Conservation (phyloP, 2,113 vertebrate genomes). For the Bolborhynchus lineola region DNA sequence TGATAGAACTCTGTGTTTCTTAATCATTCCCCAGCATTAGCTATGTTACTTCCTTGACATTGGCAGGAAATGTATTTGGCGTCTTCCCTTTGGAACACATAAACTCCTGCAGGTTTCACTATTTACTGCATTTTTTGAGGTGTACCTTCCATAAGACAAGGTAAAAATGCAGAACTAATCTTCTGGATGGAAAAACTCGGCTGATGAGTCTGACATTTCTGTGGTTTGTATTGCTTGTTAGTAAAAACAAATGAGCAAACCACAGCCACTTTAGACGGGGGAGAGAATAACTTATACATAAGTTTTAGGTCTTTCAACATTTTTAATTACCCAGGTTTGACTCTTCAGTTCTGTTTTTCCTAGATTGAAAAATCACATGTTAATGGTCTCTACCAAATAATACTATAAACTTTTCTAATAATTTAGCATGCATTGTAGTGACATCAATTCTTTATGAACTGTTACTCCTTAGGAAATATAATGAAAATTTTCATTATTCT, state of each 20-base stretch:
- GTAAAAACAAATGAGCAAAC: conserved; percentile 45
- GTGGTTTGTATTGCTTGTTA: conserved; percentile 27
- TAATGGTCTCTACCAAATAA: background rate
- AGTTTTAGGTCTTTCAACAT: background rate
- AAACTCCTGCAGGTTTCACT: background rate
- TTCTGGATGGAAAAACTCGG: conserved; percentile 30
- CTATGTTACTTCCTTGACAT: background rate
- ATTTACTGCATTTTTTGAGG: background rate
- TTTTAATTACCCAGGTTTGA: background rate
- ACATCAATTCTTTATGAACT: background rate
- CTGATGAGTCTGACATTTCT: background rate
- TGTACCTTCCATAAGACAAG: background rate
- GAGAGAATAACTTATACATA: background rate
- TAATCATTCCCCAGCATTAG: background rate
- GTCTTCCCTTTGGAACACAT: background rate
- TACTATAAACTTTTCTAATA: background rate
- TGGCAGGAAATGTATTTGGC: background rate
- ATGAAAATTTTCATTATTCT: background rate
- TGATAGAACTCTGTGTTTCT: background rate
- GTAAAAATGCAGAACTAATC: background rate
- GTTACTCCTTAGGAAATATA: background rate
- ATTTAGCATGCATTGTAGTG: background rate
- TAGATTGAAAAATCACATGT: background rate
- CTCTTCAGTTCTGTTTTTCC: background rate
- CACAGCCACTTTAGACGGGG: background rate